A percentile compares a stretch with the other conserved stretches of the same genome.
Evolutionary conservation across 92 coral and sea anemone genomes (phyloP).

Genomic region (Paragorgia papillata): DNA sequence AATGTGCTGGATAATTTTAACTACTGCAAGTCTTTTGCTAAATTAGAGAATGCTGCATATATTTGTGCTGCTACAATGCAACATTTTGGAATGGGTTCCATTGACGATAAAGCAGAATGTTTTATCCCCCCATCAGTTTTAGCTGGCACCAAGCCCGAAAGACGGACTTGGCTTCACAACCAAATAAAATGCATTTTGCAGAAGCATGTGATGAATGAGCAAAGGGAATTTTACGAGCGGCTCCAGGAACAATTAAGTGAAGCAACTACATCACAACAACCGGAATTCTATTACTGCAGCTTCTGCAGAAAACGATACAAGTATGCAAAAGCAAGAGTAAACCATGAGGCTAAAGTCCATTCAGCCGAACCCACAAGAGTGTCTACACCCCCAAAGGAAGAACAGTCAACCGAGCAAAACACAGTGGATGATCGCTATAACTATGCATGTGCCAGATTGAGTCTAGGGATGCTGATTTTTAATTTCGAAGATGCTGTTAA

Average conservation of each 20-base stretch:
- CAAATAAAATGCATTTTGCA: conserved; percentile 57
- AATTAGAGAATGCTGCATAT: too few relatives aligned
- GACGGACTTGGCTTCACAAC: conserved; percentile 56
- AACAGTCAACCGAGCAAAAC: too few relatives aligned
- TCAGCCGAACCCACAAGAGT: too few relatives aligned
- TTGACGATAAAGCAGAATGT: conserved; percentile 9
- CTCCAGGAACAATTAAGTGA: neutral
- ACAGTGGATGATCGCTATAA: conserved; percentile 28
- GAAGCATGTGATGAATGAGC: conserved; percentile 60
- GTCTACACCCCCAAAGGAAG: too few relatives aligned
- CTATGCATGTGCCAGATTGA: conserved; percentile 57
- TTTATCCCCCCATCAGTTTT: too few relatives aligned
- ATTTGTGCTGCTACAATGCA: conserved; percentile 58
- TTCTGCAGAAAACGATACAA: too few relatives aligned
- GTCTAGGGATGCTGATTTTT: conserved; percentile 52
- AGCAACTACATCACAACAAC: too few relatives aligned
- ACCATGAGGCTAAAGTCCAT: too few relatives aligned
- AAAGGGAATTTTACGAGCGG: conserved; percentile 27
- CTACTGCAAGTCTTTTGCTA: neutral
- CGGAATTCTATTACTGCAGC: too few relatives aligned
- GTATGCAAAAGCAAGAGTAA: too few relatives aligned
- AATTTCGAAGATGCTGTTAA: conserved; percentile 69
- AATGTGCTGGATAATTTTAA: conserved; percentile 76
- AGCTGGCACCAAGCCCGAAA: neutral
- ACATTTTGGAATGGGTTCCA: conserved; percentile 53